A percentile compares a stretch with the other conserved stretches of the same genome.
Conservation (phyloP, 2,113 vertebrate genomes). For the Lampris megalopsis region DNA sequence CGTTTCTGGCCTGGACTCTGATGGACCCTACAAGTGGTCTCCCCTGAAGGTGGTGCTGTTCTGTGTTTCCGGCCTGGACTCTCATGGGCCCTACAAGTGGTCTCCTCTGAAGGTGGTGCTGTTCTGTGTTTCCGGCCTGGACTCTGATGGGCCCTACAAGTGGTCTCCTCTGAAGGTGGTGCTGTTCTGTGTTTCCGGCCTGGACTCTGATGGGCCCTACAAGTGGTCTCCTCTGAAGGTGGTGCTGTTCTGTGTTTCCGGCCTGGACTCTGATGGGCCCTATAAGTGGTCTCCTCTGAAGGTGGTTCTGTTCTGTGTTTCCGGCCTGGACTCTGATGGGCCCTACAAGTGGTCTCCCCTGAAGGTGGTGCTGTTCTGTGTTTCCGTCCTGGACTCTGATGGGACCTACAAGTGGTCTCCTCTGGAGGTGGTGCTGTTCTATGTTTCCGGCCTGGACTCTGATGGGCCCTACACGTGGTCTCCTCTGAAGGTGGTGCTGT, state of each 20-base stretch:
- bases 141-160: constrained; percentile 48
- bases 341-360: constrained; percentile 51
- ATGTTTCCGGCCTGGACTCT: constrained; percentile 47
- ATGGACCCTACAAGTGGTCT: constrained; percentile 52
- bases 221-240: constrained; percentile 35
- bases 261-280: constrained; percentile 56
- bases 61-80: constrained; percentile 48
- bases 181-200: constrained; percentile 52
- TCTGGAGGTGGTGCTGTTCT: constrained; percentile 40
- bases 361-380: constrained; percentile 46
- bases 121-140: constrained; percentile 51
- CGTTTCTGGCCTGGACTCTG: constrained; percentile 48
- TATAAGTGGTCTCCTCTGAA: constrained; percentile 40
- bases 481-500: constrained; percentile 37
- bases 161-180: constrained; percentile 38
- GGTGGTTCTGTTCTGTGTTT: constrained; percentile 53
- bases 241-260: constrained; percentile 51
- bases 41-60: constrained; percentile 38
- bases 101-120: constrained; percentile 39
- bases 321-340: constrained; percentile 39
- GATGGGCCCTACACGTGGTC: constrained; percentile 58
- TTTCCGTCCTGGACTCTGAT: constrained; percentile 47
- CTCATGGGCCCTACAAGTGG: constrained; percentile 50
- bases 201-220: constrained; percentile 57
- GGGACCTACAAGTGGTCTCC: constrained; percentile 50